Evolutionary conservation across 2,113 vertebrate genomes (phyloP).

Genomic region (Megalops atlanticus): DNA sequence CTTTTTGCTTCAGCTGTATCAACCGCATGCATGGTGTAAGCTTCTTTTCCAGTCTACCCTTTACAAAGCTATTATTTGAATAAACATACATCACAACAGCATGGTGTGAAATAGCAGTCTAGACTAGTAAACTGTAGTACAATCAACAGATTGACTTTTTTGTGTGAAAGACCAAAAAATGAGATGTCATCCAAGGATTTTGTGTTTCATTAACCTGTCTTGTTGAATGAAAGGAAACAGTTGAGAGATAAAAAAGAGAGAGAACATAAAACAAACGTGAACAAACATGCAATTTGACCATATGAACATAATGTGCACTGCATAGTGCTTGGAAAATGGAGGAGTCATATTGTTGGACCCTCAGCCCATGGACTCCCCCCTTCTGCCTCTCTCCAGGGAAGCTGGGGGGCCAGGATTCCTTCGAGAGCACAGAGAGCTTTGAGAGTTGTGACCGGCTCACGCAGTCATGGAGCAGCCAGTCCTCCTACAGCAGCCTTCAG

Average conservation of each 20-base stretch:
- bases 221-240: too few relatives aligned
- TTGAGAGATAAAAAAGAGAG: too few relatives aligned
- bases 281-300: too few relatives aligned
- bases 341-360: not conserved
- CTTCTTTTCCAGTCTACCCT: not conserved
- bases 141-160: not conserved
- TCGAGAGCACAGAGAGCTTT: constrained; percentile 96
- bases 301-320: too few relatives aligned
- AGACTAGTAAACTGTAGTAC: not conserved
- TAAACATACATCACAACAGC: not conserved
- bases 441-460: constrained; percentile 94
- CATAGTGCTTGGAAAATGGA: not conserved
- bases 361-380: not conserved
- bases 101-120: not conserved
- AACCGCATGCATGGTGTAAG: not conserved
- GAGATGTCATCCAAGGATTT: not conserved
- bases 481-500: constrained; percentile 94
- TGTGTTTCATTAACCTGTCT: not conserved
- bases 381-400: constrained; percentile 79
- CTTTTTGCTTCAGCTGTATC: not conserved
- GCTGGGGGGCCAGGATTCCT: constrained; percentile 94
- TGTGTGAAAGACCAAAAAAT: not conserved
- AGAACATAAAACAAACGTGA: too few relatives aligned
- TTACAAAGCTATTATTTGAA: not conserved
- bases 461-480: constrained; percentile 97